Base-by-base conservation (phyloP, 2,113 vertebrate genomes). In the Stigmatopora nigra region DNA sequence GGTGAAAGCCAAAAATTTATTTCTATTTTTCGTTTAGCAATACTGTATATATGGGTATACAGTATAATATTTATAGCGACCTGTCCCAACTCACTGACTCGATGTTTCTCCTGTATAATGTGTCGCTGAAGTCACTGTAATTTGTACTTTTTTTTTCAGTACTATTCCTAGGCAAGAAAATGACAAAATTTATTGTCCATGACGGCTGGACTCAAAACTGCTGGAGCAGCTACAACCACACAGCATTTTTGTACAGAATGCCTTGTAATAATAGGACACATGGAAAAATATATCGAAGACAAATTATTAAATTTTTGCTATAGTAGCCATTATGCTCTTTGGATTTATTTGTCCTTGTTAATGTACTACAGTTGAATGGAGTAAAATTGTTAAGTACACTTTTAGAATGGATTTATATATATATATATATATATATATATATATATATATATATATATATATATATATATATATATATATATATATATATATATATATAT, bases 201-300 rank as follows among this genome's bases (percentile, higher is more conserved):
- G 81, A 72, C 81, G 80, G 68, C 67, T 48, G 41, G 14, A 66
- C 53, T 79, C 60, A 49, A 77, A 83, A 80, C 73, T 73, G 71
- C 75, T 70, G 20, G 64, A 72, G 76, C 79, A 79, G 65, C 64
- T 61, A 44, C 47, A 44, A 65, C 65, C 62, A 56, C 63, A 77
- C 64, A 69, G 61, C 69, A 62, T 46, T 67, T 63, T 73, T 62
- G 64, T 52, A 56, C 53, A 25, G 41, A 67, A 73, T 38, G 20
- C 67, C 69, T n/a, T 57, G 55, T 12, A 57, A 35, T 7, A 22
- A 25, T 57, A 57, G 38, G 38, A 41, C 38, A 41, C 9, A 1
- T 41, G 6, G 9, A 41, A 41, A 41, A 41, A 41, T 31, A 31
- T 31, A 31, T 31, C 38, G 9, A 41, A 8, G 38, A 8, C 38